Conservation (phyloP, 2,888 invertebrate genomes). For the Caenorhabditis doughertyi region DNA sequence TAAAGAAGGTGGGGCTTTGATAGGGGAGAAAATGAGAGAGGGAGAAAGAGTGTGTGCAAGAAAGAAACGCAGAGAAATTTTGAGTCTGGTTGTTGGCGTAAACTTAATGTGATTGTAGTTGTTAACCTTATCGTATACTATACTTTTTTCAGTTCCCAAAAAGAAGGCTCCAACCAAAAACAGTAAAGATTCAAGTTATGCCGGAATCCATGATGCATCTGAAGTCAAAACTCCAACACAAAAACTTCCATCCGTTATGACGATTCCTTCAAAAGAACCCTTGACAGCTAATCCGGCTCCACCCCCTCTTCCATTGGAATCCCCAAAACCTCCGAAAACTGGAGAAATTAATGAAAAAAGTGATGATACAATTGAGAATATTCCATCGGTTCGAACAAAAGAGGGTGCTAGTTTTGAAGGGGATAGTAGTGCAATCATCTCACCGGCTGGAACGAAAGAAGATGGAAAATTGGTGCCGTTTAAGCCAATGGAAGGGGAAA, state of each 20-base stretch:
- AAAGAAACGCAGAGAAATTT: too few relatives aligned
- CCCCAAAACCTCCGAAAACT: background rate
- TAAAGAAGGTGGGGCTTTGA: too few relatives aligned
- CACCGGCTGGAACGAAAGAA: background rate
- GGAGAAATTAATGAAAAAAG: slow-evolving; percentile 9
- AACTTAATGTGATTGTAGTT: too few relatives aligned
- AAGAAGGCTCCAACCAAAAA: background rate
- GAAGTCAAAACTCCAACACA: background rate
- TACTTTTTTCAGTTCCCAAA: too few relatives aligned
- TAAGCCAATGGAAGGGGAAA: background rate
- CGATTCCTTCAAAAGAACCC: background rate
- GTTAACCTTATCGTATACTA: too few relatives aligned
- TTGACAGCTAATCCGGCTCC: background rate
- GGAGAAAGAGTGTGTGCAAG: too few relatives aligned
- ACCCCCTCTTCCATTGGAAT: background rate
- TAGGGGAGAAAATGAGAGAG: too few relatives aligned
- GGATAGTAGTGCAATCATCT: background rate
- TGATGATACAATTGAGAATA: slow-evolving; percentile 26
- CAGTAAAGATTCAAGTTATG: background rate
- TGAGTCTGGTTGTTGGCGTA: too few relatives aligned
- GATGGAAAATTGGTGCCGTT: background rate
- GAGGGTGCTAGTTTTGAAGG: slow-evolving; percentile 24
- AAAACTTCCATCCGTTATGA: slow-evolving; percentile 7
- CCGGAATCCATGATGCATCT: slow-evolving; percentile 1
- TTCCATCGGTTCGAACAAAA: slow-evolving; percentile 11